These are phyloP conservation scores for Apocheima hispidaria DNA, from an alignment of 2,888 invertebrate genomes.

Conservation along the genomic window DNA sequence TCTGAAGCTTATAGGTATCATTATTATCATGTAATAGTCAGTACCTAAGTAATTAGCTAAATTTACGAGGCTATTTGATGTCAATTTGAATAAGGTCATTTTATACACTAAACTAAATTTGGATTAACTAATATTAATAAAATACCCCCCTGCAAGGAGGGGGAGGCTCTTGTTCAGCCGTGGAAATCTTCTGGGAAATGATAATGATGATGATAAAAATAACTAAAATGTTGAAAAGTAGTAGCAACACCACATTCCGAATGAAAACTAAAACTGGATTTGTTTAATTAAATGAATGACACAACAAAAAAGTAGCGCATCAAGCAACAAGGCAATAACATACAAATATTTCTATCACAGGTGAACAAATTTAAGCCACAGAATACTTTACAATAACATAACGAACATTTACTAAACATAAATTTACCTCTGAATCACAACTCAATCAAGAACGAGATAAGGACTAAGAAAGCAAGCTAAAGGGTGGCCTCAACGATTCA, in stretches of 20 bases:
- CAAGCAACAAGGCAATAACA: not conserved
- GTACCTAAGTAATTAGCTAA: too few species aligned
- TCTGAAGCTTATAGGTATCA: not conserved
- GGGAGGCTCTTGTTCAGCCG: too few species aligned
- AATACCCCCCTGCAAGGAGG: too few species aligned
- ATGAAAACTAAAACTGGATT: too few species aligned
- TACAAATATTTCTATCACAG: conserved; percentile 26
- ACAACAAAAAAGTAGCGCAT: not conserved
- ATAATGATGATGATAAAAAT: too few species aligned
- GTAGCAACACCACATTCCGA: too few species aligned
- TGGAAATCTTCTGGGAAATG: too few species aligned
- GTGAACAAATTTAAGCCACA: conserved; percentile 18
- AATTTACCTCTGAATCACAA: conserved; percentile 36
- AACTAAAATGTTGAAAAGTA: too few species aligned
- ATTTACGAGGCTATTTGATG: too few species aligned
- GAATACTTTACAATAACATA: conserved; percentile 1
- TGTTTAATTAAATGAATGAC: not conserved
- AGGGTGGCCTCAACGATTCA: conserved; percentile 69
- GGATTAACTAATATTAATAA: too few species aligned
- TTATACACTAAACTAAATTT: too few species aligned
- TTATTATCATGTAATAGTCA: not conserved
- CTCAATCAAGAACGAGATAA: conserved; percentile 50
- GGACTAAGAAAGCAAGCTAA: conserved; percentile 66
- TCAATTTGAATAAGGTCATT: too few species aligned
- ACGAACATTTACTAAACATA: conserved; percentile 17